phyloP scores from a whole-genome alignment of 1,140 invertebrate species.

The Dendrolimus punctatus region DNA sequence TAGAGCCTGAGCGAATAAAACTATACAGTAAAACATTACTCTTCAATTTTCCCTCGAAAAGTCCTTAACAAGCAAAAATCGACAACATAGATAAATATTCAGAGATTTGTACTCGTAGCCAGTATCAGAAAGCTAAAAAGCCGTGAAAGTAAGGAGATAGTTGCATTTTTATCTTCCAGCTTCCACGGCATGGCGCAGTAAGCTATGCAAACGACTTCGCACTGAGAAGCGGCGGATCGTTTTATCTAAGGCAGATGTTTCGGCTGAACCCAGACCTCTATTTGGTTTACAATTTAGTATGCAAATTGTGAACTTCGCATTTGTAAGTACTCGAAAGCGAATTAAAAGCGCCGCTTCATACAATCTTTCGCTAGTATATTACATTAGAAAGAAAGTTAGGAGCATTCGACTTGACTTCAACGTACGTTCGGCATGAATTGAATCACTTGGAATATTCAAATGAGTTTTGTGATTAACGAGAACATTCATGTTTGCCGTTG shows the following conservation, averaged over 20 bases:
- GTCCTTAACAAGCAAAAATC: too few species aligned
- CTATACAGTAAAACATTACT: too few species aligned
- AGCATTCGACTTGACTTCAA: slow-evolving; percentile 16
- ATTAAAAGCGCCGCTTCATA: slow-evolving; percentile 42
- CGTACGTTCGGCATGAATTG: slow-evolving; percentile 18
- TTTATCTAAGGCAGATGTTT: slow-evolving; percentile 35
- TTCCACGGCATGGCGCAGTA: slow-evolving; percentile 2
- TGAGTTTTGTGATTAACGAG: slow-evolving; percentile 35
- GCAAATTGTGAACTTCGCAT: slow-evolving; percentile 41
- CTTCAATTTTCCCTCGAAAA: too few species aligned
- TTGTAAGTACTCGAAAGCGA: slow-evolving; percentile 38
- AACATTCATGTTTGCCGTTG: slow-evolving; percentile 23
- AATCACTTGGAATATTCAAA: slow-evolving; percentile 43
- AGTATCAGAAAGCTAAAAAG: not conserved
- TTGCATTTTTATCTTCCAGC: slow-evolving; percentile 28
- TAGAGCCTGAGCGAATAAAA: too few species aligned
- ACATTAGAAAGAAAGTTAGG: slow-evolving; percentile 34
- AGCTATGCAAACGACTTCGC: slow-evolving; percentile 30
- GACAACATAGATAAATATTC: too few species aligned
- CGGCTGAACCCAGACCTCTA: slow-evolving; percentile 23
- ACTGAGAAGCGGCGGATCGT: slow-evolving; percentile 17
- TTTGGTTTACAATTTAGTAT: slow-evolving; percentile 50
- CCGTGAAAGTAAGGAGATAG: slow-evolving; percentile 21
- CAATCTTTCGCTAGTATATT: slow-evolving; percentile 40
- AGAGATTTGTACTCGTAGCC: too few species aligned